phyloP scores from a whole-genome alignment of 1,140 invertebrate species.

The Drosophila ironensis region DNA sequence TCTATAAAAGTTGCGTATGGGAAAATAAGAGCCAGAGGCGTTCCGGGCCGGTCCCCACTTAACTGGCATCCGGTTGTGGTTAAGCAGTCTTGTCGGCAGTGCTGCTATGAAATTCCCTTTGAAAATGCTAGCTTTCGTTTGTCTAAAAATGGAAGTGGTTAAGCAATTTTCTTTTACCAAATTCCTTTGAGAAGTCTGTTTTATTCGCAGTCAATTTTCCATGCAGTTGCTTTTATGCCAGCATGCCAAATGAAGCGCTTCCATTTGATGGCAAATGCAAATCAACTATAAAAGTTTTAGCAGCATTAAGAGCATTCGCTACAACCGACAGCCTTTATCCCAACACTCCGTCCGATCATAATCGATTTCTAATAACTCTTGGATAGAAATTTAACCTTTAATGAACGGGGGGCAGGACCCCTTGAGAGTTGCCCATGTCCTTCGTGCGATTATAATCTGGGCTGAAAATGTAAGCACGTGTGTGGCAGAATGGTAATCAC shows the following conservation, averaged over 20 bases:
- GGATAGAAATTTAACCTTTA: slow-evolving; percentile 21
- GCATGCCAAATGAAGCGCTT: slow-evolving; percentile 17
- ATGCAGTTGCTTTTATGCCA: slow-evolving; percentile 15
- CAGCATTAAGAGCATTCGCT: no score
- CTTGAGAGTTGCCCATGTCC: background rate
- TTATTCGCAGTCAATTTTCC: slow-evolving; percentile 19
- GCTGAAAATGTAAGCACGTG: slow-evolving; percentile 12
- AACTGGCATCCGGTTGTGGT: slow-evolving; percentile 37
- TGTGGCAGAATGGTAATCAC: background rate
- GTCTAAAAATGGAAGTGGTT: slow-evolving; percentile 10
- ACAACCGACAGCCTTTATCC: no score
- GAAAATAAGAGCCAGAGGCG: slow-evolving; percentile 37
- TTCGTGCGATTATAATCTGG: slow-evolving; percentile 15
- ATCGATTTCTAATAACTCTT: slow-evolving; percentile 7
- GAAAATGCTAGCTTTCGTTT: background rate
- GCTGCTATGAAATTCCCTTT: slow-evolving; percentile 25
- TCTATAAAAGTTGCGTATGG: slow-evolving; percentile 51
- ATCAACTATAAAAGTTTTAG: background rate
- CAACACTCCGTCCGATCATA: no score
- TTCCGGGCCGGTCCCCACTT: slow-evolving; percentile 8
- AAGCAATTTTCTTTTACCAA: background rate
- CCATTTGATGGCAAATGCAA: slow-evolving; percentile 6
- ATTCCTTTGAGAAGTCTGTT: slow-evolving; percentile 21
- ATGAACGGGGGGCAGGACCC: slow-evolving; percentile 1
- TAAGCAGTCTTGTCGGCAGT: slow-evolving; percentile 11